These are phyloP conservation scores for Spodoptera exigua DNA, from an alignment of 2,888 invertebrate species.

Conservation along the genomic window DNA sequence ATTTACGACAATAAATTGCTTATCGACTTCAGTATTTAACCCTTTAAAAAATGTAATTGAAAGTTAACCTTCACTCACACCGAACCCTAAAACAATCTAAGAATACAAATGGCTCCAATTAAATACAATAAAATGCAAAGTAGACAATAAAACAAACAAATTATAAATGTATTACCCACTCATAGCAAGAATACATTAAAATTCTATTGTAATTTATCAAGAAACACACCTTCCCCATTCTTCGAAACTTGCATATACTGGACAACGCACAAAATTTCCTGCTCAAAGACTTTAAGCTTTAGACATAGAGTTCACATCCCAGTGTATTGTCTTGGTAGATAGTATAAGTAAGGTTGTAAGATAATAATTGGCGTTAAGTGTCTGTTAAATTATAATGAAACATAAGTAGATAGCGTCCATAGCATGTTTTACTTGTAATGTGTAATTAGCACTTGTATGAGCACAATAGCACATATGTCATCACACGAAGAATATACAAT, in stretches of 20 bases:
- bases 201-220: conserved; percentile 85
- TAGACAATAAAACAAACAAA: conserved; percentile 86
- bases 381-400: conserved; percentile 86
- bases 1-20: too few species aligned
- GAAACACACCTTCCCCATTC: conserved; percentile 81
- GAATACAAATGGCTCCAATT: conserved; percentile 77
- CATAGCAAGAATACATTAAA: conserved; percentile 76
- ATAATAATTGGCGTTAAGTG: conserved; percentile 85
- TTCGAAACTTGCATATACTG: conserved; percentile 30
- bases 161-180: conserved; percentile 84
- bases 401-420: conserved; percentile 82
- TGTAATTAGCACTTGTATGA: conserved; percentile 82
- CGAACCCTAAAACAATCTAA: conserved; percentile 60
- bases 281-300: conserved; percentile 39
- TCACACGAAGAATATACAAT: conserved; percentile 64
- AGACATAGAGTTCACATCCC: conserved; percentile 57
- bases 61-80: conserved; percentile 14
- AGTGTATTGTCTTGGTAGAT: conserved; percentile 2
- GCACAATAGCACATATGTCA: conserved; percentile 44
- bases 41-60: too few species aligned
- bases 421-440: conserved; percentile 72
- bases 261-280: conserved; percentile 30
- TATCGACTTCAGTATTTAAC: too few species aligned
- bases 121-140: conserved; percentile 84
- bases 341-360: conserved; percentile 55